phyloP scores from a whole-genome alignment of 2,797 vertebrate genomes.

The Gastrophryne carolinensis region DNA sequence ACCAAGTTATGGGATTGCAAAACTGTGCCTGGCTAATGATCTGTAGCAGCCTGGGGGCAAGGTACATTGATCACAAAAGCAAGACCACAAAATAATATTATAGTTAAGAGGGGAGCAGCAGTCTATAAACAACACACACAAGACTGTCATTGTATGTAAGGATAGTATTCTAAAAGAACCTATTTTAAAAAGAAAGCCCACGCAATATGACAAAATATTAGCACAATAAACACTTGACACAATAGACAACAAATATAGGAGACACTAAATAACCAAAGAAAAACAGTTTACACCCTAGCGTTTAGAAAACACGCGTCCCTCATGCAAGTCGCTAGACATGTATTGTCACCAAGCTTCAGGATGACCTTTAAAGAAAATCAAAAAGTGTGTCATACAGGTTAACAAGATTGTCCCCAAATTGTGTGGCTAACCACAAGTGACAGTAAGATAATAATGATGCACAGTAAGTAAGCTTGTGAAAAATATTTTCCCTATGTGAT shows the following conservation, averaged over 20 bases:
- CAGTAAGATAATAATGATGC: background rate
- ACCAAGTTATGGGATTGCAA: slow-evolving; percentile 3
- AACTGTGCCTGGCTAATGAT: slow-evolving; percentile 6
- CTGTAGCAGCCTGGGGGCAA: background rate
- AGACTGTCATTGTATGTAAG: slow-evolving; percentile 31
- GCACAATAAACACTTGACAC: slow-evolving; percentile 28
- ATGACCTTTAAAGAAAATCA: background rate
- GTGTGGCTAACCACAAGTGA: slow-evolving; percentile 23
- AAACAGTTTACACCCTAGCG: slow-evolving; percentile 40
- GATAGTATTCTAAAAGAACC: slow-evolving; percentile 9
- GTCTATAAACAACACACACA: slow-evolving; percentile 11
- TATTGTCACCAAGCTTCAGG: background rate
- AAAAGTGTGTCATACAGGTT: background rate
- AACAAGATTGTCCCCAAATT: slow-evolving; percentile 1
- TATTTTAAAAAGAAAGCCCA: slow-evolving; percentile 35
- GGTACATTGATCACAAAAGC: slow-evolving; percentile 13
- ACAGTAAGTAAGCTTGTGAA: no score
- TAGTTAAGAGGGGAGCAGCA: slow-evolving; percentile 18
- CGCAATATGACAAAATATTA: slow-evolving; percentile 25
- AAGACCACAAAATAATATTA: slow-evolving; percentile 45
- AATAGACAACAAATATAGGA: slow-evolving; percentile 10
- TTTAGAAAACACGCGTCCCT: background rate
- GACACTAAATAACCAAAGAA: slow-evolving; percentile 26
- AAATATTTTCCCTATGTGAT: no score
- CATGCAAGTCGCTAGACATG: background rate